Conservation (phyloP, 2,113 vertebrate genomes). For the Pseudorasbora parva region DNA sequence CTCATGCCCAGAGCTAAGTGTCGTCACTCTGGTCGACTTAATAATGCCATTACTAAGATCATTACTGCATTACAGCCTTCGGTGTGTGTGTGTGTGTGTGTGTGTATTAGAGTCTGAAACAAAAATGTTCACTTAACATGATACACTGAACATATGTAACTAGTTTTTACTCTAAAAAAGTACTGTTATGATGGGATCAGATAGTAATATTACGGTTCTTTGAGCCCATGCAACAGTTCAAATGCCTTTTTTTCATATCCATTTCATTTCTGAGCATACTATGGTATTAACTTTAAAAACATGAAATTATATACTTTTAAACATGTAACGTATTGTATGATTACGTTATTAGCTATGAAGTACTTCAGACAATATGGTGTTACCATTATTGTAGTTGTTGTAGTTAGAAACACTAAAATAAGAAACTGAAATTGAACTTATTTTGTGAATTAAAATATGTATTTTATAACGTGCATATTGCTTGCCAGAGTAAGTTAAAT, state of each 20-base stretch:
- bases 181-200: too few relatives aligned
- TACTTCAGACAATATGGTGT: background rate
- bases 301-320: too few relatives aligned
- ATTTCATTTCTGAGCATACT: background rate
- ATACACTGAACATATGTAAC: background rate
- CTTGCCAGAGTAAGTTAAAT: background rate
- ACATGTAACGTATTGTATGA: background rate
- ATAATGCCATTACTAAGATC: constrained; percentile 42
- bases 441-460: background rate
- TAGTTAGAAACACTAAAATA: too few relatives aligned
- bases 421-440: too few relatives aligned
- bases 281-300: background rate
- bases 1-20: constrained; percentile 41
- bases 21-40: constrained; percentile 46
- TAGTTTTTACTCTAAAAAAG: background rate
- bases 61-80: constrained; percentile 37
- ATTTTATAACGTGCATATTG: background rate
- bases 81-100: constrained; percentile 47
- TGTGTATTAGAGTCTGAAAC: constrained; percentile 24
- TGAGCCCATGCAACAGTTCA: too few relatives aligned
- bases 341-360: background rate
- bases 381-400: background rate
- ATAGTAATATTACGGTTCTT: too few relatives aligned
- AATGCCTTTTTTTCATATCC: too few relatives aligned
- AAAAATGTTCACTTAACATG: constrained; percentile 16